These are phyloP conservation scores for Bombus turneri DNA, from an alignment of 1,140 invertebrate species.

Conservation along the genomic window DNA sequence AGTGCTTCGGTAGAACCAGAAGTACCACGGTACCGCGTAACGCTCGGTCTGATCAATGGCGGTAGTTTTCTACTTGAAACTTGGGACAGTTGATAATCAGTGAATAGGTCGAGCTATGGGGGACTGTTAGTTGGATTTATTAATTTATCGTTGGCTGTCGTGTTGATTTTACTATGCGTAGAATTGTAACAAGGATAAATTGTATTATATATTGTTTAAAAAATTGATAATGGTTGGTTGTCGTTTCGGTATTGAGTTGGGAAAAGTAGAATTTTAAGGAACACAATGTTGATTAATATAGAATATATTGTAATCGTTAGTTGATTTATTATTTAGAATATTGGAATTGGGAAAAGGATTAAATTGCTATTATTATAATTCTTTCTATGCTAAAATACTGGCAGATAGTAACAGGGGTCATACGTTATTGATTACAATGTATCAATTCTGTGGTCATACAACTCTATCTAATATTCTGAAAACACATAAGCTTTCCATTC, in stretches of 20 bases:
- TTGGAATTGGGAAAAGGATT: no score
- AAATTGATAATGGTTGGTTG: no score
- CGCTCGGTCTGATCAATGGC: slow-evolving; percentile 11
- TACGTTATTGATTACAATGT: no score
- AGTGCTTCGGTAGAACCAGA: not conserved
- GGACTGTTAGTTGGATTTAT: not conserved
- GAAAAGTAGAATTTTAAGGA: not conserved
- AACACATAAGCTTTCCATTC: no score
- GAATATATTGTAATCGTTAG: not conserved
- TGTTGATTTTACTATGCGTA: not conserved
- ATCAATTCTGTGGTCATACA: no score
- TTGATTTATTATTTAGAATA: not conserved
- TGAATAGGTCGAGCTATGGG: not conserved
- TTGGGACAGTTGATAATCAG: not conserved
- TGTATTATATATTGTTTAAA: no score
- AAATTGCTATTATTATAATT: not conserved
- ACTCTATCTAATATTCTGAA: not conserved
- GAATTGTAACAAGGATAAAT: not conserved
- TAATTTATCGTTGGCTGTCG: no score
- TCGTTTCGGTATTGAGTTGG: not conserved
- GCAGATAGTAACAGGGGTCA: no score
- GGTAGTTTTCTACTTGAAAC: slow-evolving; percentile 15
- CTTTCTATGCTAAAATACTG: not conserved
- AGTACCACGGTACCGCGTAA: not conserved
- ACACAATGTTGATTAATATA: not conserved